A percentile compares a stretch with the other conserved stretches of the same genome.
Conservation (phyloP, 2,113 vertebrate genomes). For the Coregonus clupeaformis region DNA sequence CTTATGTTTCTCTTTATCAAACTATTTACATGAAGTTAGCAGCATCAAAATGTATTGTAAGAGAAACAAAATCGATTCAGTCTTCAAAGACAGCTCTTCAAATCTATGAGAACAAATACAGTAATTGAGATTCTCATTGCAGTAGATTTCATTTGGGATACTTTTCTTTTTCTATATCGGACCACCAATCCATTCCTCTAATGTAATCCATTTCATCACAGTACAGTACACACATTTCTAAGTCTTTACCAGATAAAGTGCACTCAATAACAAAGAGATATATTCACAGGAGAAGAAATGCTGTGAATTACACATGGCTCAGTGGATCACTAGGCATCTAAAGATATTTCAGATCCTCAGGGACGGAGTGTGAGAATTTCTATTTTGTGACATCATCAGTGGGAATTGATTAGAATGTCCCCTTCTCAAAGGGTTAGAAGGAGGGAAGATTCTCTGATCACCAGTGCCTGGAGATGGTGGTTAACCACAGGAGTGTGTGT, state of each 20-base stretch:
- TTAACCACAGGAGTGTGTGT: background rate
- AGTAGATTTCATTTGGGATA: background rate
- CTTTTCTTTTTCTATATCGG: background rate
- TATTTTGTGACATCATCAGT: no score
- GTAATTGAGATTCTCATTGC: background rate
- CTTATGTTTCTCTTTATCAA: background rate
- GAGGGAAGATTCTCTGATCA: slow-evolving; percentile 5
- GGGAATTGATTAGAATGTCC: background rate
- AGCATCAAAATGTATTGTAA: background rate
- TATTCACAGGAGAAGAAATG: slow-evolving; percentile 8
- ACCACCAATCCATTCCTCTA: slow-evolving; percentile 19
- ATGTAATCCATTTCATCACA: slow-evolving; percentile 24
- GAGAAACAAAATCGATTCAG: background rate
- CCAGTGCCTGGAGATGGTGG: background rate
- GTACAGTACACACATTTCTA: slow-evolving; percentile 24
- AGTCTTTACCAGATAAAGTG: slow-evolving; percentile 38
- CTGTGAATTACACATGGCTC: slow-evolving; percentile 4
- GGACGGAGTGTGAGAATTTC: background rate
- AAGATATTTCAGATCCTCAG: no score
- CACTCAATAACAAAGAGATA: slow-evolving; percentile 27
- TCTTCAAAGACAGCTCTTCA: slow-evolving; percentile 11
- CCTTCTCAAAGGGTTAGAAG: background rate
- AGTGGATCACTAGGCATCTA: background rate
- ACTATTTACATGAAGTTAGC: background rate
- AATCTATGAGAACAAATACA: background rate